phyloP scores from a whole-genome alignment of 1,140 invertebrate genomes.

The Daktulosphaira vitifoliae region DNA sequence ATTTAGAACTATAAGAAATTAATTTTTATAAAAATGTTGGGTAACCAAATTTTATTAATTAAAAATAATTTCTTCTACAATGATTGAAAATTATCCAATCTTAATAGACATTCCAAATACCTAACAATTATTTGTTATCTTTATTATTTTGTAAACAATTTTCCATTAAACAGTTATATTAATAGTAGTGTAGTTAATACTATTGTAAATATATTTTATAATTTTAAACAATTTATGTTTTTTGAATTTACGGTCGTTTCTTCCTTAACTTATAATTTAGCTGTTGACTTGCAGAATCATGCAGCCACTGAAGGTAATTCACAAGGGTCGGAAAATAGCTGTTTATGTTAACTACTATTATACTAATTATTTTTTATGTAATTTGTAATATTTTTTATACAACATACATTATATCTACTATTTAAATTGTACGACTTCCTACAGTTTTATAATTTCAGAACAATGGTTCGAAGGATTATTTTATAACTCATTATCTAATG shows the following conservation, averaged over 20 bases:
- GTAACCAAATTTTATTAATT: neutral
- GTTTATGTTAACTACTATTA: conserved; percentile 58
- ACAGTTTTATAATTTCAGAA: no score
- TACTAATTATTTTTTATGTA: conserved; percentile 13
- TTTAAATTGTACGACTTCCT: no score
- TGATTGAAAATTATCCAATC: neutral
- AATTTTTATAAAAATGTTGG: neutral
- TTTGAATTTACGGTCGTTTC: neutral
- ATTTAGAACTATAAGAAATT: neutral
- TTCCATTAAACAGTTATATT: conserved; percentile 30
- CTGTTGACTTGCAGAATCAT: conserved; percentile 69
- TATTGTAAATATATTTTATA: conserved; percentile 34
- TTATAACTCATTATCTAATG: no score
- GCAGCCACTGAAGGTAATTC: conserved; percentile 60
- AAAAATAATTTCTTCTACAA: neutral
- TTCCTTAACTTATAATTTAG: conserved; percentile 42
- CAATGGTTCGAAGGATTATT: no score
- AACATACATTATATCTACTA: no score
- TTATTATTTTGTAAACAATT: conserved; percentile 34
- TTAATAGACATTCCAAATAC: conserved; percentile 18
- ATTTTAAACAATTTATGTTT: conserved; percentile 27
- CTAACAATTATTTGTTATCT: conserved; percentile 17
- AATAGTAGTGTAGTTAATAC: conserved; percentile 26
- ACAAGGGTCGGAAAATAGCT: conserved; percentile 66
- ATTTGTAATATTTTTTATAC: conserved; percentile 10